phyloP scores from a whole-genome alignment of 2,113 vertebrate genomes.

The Pachypanchax playfairii region DNA sequence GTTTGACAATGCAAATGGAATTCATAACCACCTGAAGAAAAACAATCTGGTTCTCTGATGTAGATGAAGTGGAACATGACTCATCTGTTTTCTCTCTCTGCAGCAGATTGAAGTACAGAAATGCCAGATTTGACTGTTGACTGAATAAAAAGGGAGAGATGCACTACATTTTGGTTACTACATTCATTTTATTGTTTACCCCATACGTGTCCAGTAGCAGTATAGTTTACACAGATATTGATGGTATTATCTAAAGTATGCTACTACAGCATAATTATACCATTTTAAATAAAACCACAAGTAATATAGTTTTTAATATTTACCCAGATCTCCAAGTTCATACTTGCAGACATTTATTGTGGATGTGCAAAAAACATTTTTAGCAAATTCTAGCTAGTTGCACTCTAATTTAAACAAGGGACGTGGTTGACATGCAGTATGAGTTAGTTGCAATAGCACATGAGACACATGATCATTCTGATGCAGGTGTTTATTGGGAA shows the following conservation, averaged over 20 bases:
- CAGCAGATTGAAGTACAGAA: conserved; percentile 58
- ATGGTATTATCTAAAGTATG: background rate
- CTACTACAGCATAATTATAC: background rate
- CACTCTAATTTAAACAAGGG: background rate
- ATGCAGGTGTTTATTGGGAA: conserved; percentile 17
- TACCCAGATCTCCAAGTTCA: background rate
- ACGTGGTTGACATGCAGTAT: conserved; percentile 12
- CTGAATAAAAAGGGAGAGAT: conserved; percentile 7
- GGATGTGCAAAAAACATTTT: background rate
- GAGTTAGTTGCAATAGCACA: conserved; percentile 9
- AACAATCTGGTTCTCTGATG: conserved; percentile 68
- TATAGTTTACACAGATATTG: background rate
- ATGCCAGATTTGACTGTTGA: conserved; percentile 28
- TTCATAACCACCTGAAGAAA: conserved; percentile 73
- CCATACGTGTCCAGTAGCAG: background rate
- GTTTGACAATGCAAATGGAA: conserved; percentile 69
- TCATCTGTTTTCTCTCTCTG: conserved; percentile 57
- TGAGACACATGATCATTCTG: conserved; percentile 2
- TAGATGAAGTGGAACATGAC: conserved; percentile 65
- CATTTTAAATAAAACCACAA: background rate
- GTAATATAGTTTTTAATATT: background rate
- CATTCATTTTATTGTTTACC: background rate
- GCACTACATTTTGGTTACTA: background rate
- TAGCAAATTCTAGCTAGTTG: background rate
- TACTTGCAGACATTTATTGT: background rate